Evolutionary conservation across 1,140 invertebrate genomes (phyloP).

Genomic region (Hylaeus volcanicus): DNA sequence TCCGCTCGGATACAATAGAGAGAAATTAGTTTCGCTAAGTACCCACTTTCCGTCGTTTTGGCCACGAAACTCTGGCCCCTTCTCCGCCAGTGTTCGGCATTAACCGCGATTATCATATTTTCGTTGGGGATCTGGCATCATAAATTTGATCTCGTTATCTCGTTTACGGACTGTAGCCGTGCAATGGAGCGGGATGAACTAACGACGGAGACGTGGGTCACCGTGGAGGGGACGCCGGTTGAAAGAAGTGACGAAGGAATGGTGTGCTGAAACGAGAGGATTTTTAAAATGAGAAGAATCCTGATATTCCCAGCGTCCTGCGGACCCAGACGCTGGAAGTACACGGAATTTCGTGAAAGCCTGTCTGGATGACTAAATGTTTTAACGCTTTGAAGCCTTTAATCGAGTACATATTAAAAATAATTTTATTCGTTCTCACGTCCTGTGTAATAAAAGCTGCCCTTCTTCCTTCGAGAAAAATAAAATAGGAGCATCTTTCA

Average conservation of each 20-base stretch:
- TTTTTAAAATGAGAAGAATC: constrained; percentile 31
- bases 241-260: constrained; percentile 47
- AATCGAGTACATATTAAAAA: no score
- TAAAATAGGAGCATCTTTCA: no score
- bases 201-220: constrained; percentile 47
- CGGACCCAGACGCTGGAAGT: no score
- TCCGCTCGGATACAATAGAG: no score
- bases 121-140: constrained; percentile 76
- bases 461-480: no score
- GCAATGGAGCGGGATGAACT: constrained; percentile 65
- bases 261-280: constrained; percentile 43
- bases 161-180: constrained; percentile 74
- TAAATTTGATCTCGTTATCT: constrained; percentile 82
- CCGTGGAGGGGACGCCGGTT: constrained; percentile 25
- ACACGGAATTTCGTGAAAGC: no score
- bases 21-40: background rate
- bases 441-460: no score
- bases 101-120: constrained; percentile 80
- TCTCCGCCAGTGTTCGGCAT: constrained; percentile 66
- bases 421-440: no score
- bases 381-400: no score
- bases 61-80: constrained; percentile 38
- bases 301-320: constrained; percentile 11
- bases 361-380: no score
- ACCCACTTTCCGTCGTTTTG: background rate